phyloP scores from a whole-genome alignment of 2,797 vertebrate species.

The Galaxias olidus region DNA sequence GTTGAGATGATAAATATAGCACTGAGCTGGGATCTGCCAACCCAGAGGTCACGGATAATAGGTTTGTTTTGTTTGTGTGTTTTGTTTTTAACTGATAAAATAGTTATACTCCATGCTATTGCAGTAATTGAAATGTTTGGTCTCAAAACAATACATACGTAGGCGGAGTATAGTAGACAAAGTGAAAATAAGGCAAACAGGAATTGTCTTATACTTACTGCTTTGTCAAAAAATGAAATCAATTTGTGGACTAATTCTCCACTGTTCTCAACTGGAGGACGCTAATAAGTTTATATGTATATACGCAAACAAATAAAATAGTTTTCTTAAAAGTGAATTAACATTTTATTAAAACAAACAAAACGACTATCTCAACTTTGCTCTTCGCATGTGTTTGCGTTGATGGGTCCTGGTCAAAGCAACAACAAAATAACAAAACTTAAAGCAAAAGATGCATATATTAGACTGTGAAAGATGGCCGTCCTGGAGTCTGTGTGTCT shows the following conservation, averaged over 20 bases:
- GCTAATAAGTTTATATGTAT: background rate
- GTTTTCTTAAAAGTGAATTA: no score
- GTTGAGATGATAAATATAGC: conserved; percentile 78
- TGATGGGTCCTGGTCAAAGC: background rate
- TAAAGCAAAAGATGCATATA: conserved; percentile 36
- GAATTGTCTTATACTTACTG: no score
- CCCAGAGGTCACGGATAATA: conserved; percentile 72
- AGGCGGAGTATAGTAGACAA: no score
- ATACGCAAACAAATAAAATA: background rate
- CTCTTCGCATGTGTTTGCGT: background rate
- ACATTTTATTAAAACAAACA: no score
- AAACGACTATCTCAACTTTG: no score
- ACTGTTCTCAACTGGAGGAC: no score
- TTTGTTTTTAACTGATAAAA: conserved; percentile 60
- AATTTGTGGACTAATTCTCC: no score
- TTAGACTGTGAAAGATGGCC: conserved; percentile 64
- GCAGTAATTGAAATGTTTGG: conserved; percentile 40
- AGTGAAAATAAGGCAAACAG: background rate
- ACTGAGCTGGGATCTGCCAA: conserved; percentile 65
- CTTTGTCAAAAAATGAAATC: no score
- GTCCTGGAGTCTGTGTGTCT: conserved; percentile 73
- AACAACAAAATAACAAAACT: conserved; percentile 43
- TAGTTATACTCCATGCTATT: conserved; percentile 46
- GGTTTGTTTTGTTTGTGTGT: no score
- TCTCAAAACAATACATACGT: conserved; percentile 19